A percentile compares a stretch with the other conserved stretches of the same genome.
Conservation (phyloP, 2,113 vertebrate genomes). For the Tichodroma muraria region DNA sequence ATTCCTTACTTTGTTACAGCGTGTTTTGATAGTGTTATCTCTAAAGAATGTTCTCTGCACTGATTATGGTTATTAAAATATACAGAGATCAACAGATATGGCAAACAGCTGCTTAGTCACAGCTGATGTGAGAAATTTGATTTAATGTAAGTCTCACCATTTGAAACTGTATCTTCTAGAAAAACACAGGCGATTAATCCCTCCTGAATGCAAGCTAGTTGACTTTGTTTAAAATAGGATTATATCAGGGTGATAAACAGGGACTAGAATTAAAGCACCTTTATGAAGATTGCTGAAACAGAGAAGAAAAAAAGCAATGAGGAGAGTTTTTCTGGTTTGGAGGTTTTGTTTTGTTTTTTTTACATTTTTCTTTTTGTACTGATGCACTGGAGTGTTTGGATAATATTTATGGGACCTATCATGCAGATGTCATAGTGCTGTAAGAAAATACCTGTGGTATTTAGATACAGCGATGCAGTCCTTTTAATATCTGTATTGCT, state of each 20-base stretch:
- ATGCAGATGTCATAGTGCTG: slow-evolving; percentile 15
- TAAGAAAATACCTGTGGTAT: slow-evolving; percentile 53
- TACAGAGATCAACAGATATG: slow-evolving; percentile 42
- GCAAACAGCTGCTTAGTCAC: slow-evolving; percentile 50
- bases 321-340: not conserved
- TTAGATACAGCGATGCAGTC: slow-evolving; percentile 45
- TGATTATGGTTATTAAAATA: slow-evolving; percentile 48
- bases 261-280: slow-evolving; percentile 31
- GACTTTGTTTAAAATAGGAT: slow-evolving; percentile 58
- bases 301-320: not conserved
- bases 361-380: not conserved
- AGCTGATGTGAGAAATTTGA: slow-evolving; percentile 58
- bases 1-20: not conserved
- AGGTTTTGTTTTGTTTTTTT: not conserved
- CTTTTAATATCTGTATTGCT: slow-evolving; percentile 63
- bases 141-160: slow-evolving; percentile 36
- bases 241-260: slow-evolving; percentile 20
- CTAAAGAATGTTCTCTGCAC: slow-evolving; percentile 9
- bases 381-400: slow-evolving; percentile 39
- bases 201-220: not conserved
- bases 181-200: slow-evolving; percentile 22
- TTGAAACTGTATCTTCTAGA: slow-evolving; percentile 17
- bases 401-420: slow-evolving; percentile 48
- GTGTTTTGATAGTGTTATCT: slow-evolving; percentile 60
- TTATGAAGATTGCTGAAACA: slow-evolving; percentile 22